These are phyloP conservation scores for Tetragonula clypearis DNA, from an alignment of 1,140 invertebrate species.

Conservation along the genomic window DNA sequence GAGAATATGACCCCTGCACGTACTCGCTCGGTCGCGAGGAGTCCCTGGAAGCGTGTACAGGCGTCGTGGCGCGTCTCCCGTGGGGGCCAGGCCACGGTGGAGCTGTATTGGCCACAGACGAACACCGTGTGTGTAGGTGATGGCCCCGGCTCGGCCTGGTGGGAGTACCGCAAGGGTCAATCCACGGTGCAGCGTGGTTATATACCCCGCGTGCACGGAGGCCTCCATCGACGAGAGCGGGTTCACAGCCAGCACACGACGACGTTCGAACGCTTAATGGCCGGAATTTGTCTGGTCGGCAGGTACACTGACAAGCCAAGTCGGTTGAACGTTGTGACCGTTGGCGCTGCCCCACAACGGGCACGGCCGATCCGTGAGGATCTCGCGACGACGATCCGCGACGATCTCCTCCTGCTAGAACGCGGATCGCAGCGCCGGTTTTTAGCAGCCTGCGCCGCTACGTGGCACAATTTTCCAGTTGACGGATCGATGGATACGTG, in stretches of 20 bases:
- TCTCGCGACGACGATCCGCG: slow-evolving; percentile 3
- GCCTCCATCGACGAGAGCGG: slow-evolving; percentile 42
- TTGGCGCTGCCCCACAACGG: background rate
- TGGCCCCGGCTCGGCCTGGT: slow-evolving; percentile 60
- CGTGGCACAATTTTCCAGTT: too few species aligned
- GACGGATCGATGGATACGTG: too few species aligned
- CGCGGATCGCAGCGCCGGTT: too few species aligned
- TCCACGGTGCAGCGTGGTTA: slow-evolving; percentile 62
- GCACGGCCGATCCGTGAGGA: slow-evolving; percentile 7
- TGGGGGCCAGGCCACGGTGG: background rate
- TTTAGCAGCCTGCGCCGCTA: too few species aligned
- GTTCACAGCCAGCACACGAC: slow-evolving; percentile 57
- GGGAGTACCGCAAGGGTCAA: slow-evolving; percentile 79
- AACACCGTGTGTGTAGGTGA: slow-evolving; percentile 56
- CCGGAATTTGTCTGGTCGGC: slow-evolving; percentile 70
- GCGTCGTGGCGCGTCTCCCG: slow-evolving; percentile 53
- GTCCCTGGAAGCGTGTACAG: slow-evolving; percentile 50
- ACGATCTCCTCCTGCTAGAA: too few species aligned
- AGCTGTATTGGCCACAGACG: background rate
- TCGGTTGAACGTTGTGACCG: slow-evolving; percentile 44
- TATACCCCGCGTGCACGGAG: slow-evolving; percentile 61
- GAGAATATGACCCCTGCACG: slow-evolving; percentile 77
- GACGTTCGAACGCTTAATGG: slow-evolving; percentile 69
- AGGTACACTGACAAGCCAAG: slow-evolving; percentile 64
- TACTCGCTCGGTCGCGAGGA: slow-evolving; percentile 58